These are phyloP conservation scores for Leptinotarsa haldemani DNA, from an alignment of 2,888 invertebrate species.

Conservation along the genomic window DNA sequence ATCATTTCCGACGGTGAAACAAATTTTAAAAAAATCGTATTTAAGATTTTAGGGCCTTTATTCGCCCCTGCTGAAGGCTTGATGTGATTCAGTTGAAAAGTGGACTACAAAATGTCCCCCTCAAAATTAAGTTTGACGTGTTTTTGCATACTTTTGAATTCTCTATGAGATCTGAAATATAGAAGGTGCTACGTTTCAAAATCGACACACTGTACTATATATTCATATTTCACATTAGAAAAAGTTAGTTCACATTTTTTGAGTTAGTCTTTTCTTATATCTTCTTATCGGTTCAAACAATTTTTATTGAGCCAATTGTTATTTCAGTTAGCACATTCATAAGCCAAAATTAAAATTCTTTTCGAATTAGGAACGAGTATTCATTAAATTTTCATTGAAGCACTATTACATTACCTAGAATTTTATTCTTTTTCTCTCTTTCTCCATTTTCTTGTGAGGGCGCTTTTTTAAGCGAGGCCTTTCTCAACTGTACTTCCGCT, in stretches of 20 bases:
- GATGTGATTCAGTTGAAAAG: no score
- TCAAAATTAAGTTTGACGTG: no score
- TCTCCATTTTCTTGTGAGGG: slow-evolving; percentile 59
- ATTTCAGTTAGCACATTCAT: slow-evolving; percentile 10
- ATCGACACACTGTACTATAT: not conserved
- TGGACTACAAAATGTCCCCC: no score
- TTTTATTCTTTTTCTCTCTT: slow-evolving; percentile 57
- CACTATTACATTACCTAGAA: slow-evolving; percentile 51
- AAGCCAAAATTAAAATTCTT: not conserved
- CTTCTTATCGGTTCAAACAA: not conserved
- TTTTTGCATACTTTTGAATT: not conserved
- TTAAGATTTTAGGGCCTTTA: no score
- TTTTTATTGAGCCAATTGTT: slow-evolving; percentile 3
- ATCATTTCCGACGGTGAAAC: no score
- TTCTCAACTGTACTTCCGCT: slow-evolving; percentile 56
- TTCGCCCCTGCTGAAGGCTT: no score
- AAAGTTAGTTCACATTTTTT: not conserved
- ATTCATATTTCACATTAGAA: not conserved
- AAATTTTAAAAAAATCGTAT: no score
- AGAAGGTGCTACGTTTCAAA: no score
- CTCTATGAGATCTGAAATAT: not conserved
- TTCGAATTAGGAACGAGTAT: not conserved
- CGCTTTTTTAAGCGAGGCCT: slow-evolving; percentile 54
- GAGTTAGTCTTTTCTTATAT: not conserved
- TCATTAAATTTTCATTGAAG: not conserved